Evolutionary conservation across 2,888 invertebrate species (phyloP).

Genomic region (Drosophila siamana): DNA sequence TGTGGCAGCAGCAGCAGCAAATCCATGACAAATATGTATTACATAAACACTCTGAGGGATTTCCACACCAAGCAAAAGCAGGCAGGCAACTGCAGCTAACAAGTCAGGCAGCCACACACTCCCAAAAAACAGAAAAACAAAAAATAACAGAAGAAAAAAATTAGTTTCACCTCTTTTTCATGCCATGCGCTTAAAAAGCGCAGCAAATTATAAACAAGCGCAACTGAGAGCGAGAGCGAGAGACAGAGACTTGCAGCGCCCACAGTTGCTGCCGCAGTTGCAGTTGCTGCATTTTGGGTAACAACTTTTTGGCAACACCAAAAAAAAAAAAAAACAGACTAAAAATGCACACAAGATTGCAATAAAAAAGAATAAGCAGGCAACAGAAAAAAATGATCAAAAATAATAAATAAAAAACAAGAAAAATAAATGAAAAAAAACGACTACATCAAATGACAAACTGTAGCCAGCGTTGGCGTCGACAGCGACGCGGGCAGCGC

Average conservation of each 20-base stretch:
- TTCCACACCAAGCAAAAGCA: conserved; percentile 67
- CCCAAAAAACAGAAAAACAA: conserved; percentile 25
- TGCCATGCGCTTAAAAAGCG: conserved; percentile 75
- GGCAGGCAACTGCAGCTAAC: conserved; percentile 38
- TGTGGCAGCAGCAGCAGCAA: conserved; percentile 28
- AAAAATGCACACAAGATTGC: conserved; percentile 8
- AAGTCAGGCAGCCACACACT: conserved; percentile 51
- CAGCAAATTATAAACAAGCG: conserved; percentile 75
- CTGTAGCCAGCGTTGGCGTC: conserved; percentile 34
- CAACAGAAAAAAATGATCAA: conserved; percentile 4
- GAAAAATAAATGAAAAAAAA: conserved; percentile 56
- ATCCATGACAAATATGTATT: conserved; percentile 63
- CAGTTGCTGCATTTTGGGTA: conserved; percentile 29
- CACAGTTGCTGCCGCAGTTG: conserved; percentile 55
- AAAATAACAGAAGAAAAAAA: conserved; percentile 50
- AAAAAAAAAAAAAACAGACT: conserved; percentile 41
- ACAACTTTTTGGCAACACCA: conserved; percentile 28
- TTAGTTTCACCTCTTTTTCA: conserved; percentile 80
- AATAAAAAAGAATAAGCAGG: conserved; percentile 8
- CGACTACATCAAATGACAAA: conserved; percentile 57
- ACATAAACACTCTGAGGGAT: conserved; percentile 74
- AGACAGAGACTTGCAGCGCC: conserved; percentile 55
- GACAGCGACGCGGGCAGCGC: conserved; percentile 10
- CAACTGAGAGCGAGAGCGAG: conserved; percentile 27
- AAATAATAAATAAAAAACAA: conserved; percentile 22